Base-by-base conservation (phyloP, 2,797 vertebrate species). In the Trichosurus vulpecula region DNA sequence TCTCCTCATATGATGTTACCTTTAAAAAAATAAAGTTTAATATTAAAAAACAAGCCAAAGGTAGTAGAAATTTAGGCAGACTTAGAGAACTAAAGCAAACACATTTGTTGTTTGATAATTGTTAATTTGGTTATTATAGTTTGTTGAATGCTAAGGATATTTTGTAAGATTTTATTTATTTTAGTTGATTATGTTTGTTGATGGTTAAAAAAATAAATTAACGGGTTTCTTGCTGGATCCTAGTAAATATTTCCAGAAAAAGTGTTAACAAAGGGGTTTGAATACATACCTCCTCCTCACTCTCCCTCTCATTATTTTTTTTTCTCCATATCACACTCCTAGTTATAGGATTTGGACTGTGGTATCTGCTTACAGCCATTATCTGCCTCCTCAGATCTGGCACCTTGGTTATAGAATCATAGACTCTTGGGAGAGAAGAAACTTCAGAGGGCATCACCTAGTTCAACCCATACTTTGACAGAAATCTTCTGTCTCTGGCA, bases 1-100 rank as follows among this genome's bases (percentile, higher is more conserved):
- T 98, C 96, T 98, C 98, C 91, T 98, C 97, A 56, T 97, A 98
- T 22, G 97, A 98, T 14, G 92, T 92, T 95, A 98, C 95, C 97
- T 98, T 95, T 96, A 91, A 95, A 94, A 97, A 96, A 92, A 94
- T 22, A 96, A 95, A 81, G 41, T 47, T 81, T 47, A 81, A 81
- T 47, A 81, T 81, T 25, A 19, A 81, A 47, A 74, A 47, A 22
- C 22, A 81, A 81, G 22, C 2, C n/a, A 74, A 27, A 81, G n/a
- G 22, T 81, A 47, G 22, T 81, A 81, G 74, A 41, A 41, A 74
- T 41, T 74, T 74, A 74, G 66, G n/a, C n/a, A 41, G 61, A 16
- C 61, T 41, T 74, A 74, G 13, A 66, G 19, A 74, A 41, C 41
- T 81, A 81, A 81, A 47, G 22, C 74, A 81, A 47, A 47, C 22